Evolutionary conservation across 2,113 vertebrate genomes (phyloP).

Genomic region (Penelope pileata): DNA sequence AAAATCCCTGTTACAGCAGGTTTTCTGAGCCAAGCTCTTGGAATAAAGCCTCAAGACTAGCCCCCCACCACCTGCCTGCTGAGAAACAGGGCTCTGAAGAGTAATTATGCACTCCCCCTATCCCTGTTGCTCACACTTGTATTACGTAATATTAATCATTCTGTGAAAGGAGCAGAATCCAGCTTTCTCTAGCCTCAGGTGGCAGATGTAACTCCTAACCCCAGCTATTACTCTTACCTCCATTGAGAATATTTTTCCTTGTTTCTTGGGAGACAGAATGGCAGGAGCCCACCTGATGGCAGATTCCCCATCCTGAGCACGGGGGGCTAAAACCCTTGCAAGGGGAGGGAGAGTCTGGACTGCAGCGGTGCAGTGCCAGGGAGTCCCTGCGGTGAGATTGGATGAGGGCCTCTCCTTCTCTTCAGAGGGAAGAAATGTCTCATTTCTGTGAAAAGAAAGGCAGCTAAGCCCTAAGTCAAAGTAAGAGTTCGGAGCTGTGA

Average conservation of each 20-base stretch:
- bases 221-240: background rate
- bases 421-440: background rate
- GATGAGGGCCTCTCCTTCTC: background rate
- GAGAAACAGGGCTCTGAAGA: background rate
- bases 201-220: background rate
- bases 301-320: background rate
- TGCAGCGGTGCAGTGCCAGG: background rate
- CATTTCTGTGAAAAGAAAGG: background rate
- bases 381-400: background rate
- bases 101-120: background rate
- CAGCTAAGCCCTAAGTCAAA: background rate
- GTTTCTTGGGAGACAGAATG: background rate
- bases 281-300: accelerated
- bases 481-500: background rate
- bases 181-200: background rate
- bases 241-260: background rate
- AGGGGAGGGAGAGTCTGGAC: background rate
- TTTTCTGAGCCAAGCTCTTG: background rate
- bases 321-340: accelerated
- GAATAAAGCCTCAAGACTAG: background rate
- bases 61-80: background rate
- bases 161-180: background rate
- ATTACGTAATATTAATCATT: background rate
- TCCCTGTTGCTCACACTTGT: background rate
- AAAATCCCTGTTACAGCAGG: background rate